Conservation (phyloP, 1,140 invertebrate species). For the Nasonia vitripennis region DNA sequence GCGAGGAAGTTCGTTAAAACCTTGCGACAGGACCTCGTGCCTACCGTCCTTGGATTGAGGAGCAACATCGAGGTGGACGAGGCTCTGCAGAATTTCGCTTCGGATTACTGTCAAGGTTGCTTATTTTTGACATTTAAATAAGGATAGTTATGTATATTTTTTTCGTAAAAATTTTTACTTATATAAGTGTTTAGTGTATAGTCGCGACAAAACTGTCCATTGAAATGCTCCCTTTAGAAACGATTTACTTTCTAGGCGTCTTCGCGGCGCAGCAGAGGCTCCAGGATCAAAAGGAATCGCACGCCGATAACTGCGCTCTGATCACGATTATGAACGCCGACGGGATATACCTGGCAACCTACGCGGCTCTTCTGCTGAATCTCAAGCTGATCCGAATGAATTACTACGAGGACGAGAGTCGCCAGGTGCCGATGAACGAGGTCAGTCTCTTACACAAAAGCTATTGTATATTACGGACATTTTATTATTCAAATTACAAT, state of each 20-base stretch:
- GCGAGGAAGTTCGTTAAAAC: constrained; percentile 85
- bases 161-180: constrained; percentile 17
- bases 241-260: constrained; percentile 62
- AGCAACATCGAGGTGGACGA: constrained; percentile 92
- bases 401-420: constrained; percentile 83
- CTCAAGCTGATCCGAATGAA: constrained; percentile 85
- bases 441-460: constrained; percentile 71
- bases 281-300: constrained; percentile 62
- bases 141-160: background rate
- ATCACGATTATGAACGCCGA: constrained; percentile 94
- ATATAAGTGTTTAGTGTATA: background rate
- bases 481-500: no score
- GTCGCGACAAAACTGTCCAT: background rate
- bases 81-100: constrained; percentile 92
- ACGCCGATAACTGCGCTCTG: constrained; percentile 65
- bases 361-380: constrained; percentile 88
- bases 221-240: background rate
- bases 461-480: no score
- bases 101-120: constrained; percentile 90
- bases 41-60: constrained; percentile 81
- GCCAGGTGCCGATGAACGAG: constrained; percentile 77
- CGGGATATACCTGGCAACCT: constrained; percentile 93
- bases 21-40: constrained; percentile 82
- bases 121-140: background rate
- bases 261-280: constrained; percentile 70